These are phyloP conservation scores for Pangasius sanitwongsei DNA, from an alignment of 2,797 vertebrate genomes.

Conservation along the genomic window DNA sequence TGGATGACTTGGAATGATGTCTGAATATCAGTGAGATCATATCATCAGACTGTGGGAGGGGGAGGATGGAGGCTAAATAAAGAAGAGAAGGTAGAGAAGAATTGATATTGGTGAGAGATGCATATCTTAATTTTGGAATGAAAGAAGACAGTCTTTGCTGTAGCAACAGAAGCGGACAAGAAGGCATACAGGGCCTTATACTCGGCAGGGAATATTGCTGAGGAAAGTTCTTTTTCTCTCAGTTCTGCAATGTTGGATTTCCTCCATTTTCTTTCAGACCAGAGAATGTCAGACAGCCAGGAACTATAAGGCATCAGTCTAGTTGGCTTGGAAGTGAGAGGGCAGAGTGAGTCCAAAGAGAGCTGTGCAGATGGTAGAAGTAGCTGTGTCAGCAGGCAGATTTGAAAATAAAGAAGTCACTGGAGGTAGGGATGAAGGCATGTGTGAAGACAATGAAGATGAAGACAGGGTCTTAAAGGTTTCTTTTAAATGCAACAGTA, in stretches of 20 bases:
- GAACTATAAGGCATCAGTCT: background rate
- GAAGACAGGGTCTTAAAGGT: conserved; percentile 2
- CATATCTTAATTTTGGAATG: background rate
- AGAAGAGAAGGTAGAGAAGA: background rate
- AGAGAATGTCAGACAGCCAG: background rate
- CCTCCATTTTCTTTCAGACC: background rate
- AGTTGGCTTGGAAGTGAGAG: background rate
- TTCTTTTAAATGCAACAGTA: conserved; percentile 1
- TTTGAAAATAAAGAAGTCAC: background rate
- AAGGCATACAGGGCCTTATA: background rate
- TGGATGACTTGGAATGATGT: background rate
- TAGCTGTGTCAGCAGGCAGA: background rate
- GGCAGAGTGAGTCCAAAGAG: background rate
- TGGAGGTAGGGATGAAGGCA: background rate
- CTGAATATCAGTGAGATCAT: background rate
- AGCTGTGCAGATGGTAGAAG: background rate
- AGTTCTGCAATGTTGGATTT: background rate
- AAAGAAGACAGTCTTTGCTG: background rate
- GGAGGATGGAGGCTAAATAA: background rate
- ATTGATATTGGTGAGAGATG: background rate
- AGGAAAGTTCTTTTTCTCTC: background rate
- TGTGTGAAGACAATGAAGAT: background rate
- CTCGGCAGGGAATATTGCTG: background rate
- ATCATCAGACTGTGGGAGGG: background rate
- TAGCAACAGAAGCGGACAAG: background rate